Conservation (phyloP, 2,113 vertebrate species). For the Seriola quinqueradiata region DNA sequence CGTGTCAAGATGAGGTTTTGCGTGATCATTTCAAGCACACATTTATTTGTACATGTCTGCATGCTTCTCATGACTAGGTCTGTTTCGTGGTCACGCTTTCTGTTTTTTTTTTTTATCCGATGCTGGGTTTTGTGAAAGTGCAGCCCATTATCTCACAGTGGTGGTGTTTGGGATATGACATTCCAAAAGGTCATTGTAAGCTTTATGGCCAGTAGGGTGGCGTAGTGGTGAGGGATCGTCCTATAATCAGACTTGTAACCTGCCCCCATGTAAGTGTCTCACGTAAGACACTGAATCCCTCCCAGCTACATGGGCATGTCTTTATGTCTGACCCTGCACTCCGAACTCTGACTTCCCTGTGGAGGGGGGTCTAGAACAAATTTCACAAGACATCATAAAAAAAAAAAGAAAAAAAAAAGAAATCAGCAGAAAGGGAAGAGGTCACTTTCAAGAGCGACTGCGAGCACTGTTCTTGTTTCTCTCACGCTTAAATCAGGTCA, state of each 20-base stretch:
- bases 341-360: constrained; percentile 44
- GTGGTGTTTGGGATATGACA: constrained; percentile 60
- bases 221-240: constrained; percentile 26
- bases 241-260: constrained; percentile 65
- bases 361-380: constrained; percentile 39
- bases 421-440: constrained; percentile 28
- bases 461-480: constrained; percentile 40
- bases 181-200: constrained; percentile 72
- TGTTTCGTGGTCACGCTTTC: constrained; percentile 1
- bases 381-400: constrained; percentile 37
- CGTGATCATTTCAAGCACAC: constrained; percentile 21
- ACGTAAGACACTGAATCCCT: constrained; percentile 45
- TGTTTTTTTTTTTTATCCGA: constrained; percentile 4
- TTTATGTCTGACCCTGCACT: constrained; percentile 42
- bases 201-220: constrained; percentile 53
- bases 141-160: constrained; percentile 61
- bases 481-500: constrained; percentile 63
- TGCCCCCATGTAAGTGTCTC: constrained; percentile 42
- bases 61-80: background rate
- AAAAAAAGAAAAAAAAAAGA: constrained; percentile 32
- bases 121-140: constrained; percentile 38
- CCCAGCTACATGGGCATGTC: constrained; percentile 22
- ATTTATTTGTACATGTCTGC: constrained; percentile 7
- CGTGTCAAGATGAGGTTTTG: constrained; percentile 19
- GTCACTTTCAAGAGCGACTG: constrained; percentile 64